Evolutionary conservation across 2,888 invertebrate genomes (phyloP), one percentile per base, ranked within the genome.

Genomic region (Furcula furcula): DNA sequence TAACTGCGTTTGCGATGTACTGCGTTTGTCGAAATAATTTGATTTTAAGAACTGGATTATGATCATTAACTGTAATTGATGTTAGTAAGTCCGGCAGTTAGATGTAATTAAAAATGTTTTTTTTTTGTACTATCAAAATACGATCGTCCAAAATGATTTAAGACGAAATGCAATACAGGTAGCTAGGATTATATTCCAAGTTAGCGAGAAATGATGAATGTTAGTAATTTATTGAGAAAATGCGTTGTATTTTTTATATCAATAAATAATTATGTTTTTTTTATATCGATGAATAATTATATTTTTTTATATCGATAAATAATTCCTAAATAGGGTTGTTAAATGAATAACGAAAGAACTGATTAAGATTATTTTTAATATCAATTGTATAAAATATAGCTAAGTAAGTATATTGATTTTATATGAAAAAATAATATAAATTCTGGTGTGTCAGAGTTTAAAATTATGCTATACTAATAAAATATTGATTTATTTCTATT

Each of bases 291-390:
- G 20, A 33, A 20, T 34, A 32, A 34, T 31, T 23, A 36, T 39
- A n/a, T n/a, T n/a, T n/a, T 45, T 46, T 46, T 31, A 36, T 37
- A 28, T 40, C 50, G 45, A 44, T 34, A 31, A 30, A 34, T 44
- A 43, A 45, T 46, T 49, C 41, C 14, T 54, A 42, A 43, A 33
- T 42, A 54, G 40, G 26, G 33, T 51, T 54, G 45, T 56, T 44
- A 40, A 46, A 53, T 15, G 21, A 34, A 47, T 54, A 53, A 46
- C 53, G 56, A 69, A 74, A 70, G 74, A 74, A 74, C 74, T 74
- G 74, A 74, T 72, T 70, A 64, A n/a, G n/a, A n/a, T n/a, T n/a
- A n/a, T n/a, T n/a, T 51, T 42, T 41, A 54, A 53, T 55, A 46
- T 40, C 44, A 48, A 48, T 39, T 53, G 46, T 58, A 46, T 43